Evolutionary conservation across 2,888 invertebrate species (phyloP).

Genomic region (Melangyna quadrimaculata): DNA sequence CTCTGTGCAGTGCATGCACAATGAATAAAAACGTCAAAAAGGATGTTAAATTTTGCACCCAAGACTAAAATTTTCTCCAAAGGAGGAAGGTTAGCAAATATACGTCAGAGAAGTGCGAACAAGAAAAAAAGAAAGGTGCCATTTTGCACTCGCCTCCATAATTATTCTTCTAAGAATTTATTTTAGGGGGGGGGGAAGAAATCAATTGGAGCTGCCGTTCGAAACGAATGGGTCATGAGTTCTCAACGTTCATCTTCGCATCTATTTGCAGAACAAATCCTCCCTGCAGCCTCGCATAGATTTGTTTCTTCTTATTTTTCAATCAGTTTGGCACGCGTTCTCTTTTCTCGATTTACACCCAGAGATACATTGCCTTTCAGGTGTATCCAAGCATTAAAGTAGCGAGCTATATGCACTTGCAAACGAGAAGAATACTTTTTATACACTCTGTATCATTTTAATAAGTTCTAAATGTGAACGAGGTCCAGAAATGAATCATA

Average conservation of each 20-base stretch:
- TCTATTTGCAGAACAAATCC: conserved; percentile 38
- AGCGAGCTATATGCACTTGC: conserved; percentile 2
- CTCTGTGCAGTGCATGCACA: not conserved
- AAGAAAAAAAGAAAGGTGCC: not conserved
- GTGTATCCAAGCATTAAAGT: conserved; percentile 61
- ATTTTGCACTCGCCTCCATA: not conserved
- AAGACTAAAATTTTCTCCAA: conserved; percentile 9
- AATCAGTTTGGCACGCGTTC: conserved; percentile 48
- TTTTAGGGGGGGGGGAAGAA: not conserved
- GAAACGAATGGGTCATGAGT: conserved; percentile 33
- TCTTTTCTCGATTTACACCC: conserved; percentile 6
- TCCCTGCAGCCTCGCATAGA: not conserved
- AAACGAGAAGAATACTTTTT: not conserved
- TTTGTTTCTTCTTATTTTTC: conserved; percentile 2
- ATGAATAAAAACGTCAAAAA: conserved; percentile 14
- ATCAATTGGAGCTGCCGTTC: conserved; percentile 44
- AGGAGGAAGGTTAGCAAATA: conserved; percentile 13
- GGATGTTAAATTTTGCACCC: not conserved
- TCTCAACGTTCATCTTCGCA: conserved; percentile 5
- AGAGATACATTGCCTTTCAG: conserved; percentile 46
- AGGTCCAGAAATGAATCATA: no score
- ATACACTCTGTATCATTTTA: not conserved
- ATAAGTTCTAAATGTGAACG: not conserved
- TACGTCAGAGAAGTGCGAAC: not conserved
- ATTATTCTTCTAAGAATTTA: not conserved